Evolutionary conservation across 30 jellyfish, hydroid and myxozoan genomes (phyloP).

Genomic region (Aurelia aurita): DNA sequence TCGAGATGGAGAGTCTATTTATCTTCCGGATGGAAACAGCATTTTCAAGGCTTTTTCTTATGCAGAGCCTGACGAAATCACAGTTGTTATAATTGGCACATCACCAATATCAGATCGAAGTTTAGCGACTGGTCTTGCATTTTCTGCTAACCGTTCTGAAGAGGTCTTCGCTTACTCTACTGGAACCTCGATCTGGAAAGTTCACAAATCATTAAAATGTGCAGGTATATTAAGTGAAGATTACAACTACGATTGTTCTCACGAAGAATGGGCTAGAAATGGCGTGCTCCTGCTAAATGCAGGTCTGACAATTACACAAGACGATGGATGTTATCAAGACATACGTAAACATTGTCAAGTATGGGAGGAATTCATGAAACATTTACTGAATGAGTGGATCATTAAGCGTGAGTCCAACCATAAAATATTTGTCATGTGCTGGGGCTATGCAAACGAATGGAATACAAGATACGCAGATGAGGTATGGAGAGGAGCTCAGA

Average conservation of each 20-base stretch:
- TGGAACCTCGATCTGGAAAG: background rate
- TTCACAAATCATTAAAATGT: background rate
- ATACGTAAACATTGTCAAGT: no score
- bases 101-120: constrained; percentile 1
- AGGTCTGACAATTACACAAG: background rate
- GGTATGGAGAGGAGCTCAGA: no score
- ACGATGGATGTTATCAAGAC: no score
- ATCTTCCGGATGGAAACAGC: no score
- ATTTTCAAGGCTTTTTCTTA: background rate
- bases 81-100: constrained; percentile 19
- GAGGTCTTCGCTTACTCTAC: background rate
- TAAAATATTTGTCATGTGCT: no score
- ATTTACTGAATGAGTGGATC: no score
- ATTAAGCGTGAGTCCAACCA: no score
- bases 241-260: background rate
- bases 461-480: no score
- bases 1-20: no score
- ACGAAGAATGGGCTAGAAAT: constrained; percentile 12
- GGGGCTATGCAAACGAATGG: no score
- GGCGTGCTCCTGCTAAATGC: constrained; percentile 8
- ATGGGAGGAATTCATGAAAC: no score
- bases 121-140: constrained; percentile 17
- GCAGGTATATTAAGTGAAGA: background rate
- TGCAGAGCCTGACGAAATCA: constrained; percentile 2
- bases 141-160: background rate